These are phyloP conservation scores for Ecliptopera silaceata DNA, from an alignment of 2,888 invertebrate genomes.

Conservation along the genomic window DNA sequence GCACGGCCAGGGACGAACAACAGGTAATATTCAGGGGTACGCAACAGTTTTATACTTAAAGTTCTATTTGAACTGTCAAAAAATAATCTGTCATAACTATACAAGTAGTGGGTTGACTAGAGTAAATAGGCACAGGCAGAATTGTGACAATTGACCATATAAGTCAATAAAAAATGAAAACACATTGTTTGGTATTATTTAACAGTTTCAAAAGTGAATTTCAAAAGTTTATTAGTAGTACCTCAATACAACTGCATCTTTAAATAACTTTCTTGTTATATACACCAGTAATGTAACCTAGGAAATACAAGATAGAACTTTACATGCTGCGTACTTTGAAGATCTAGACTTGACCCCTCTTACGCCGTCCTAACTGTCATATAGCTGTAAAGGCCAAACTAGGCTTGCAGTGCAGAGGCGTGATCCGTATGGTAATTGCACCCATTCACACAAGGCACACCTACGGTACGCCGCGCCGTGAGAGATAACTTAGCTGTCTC, in stretches of 20 bases:
- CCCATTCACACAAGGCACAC: slow-evolving; percentile 55
- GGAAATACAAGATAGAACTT: too few species aligned
- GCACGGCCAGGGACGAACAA: slow-evolving; percentile 16
- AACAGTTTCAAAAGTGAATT: too few species aligned
- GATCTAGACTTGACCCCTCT: slow-evolving; percentile 5
- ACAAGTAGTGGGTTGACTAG: too few species aligned
- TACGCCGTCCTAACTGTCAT: not conserved
- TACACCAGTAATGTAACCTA: too few species aligned
- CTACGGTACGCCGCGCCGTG: slow-evolving; percentile 39
- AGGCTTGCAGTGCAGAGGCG: slow-evolving; percentile 55
- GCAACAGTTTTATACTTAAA: not conserved
- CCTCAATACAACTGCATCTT: too few species aligned
- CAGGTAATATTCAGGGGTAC: slow-evolving; percentile 15
- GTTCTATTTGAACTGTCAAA: not conserved
- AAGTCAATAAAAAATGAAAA: too few species aligned
- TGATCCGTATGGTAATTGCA: slow-evolving; percentile 68
- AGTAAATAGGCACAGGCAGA: too few species aligned
- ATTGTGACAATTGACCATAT: too few species aligned
- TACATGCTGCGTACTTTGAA: not conserved
- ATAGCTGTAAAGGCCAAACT: slow-evolving; percentile 3
- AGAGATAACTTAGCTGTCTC: slow-evolving; percentile 45
- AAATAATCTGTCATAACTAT: too few species aligned
- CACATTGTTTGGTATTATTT: too few species aligned
- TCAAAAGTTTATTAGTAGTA: too few species aligned
- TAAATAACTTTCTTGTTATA: too few species aligned